Evolutionary conservation across 2,888 invertebrate species (phyloP).

Genomic region (Cylindroiulus punctatus): DNA sequence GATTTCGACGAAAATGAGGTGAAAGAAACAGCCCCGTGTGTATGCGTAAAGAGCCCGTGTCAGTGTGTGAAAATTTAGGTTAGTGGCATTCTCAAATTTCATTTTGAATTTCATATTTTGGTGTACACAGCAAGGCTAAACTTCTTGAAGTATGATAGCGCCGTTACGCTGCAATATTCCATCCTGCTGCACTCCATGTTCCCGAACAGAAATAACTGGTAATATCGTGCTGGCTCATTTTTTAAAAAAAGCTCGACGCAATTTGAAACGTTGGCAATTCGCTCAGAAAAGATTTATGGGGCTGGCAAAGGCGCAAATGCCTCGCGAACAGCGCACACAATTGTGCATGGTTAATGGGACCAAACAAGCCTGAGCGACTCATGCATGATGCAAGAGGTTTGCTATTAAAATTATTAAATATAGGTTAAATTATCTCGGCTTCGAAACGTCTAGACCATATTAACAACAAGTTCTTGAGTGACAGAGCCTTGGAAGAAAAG

Average conservation of each 20-base stretch:
- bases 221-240: background rate
- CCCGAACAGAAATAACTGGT: conserved; percentile 7
- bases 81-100: background rate
- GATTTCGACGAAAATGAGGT: background rate
- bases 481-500: background rate
- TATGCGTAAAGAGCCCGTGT: background rate
- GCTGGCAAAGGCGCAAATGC: background rate
- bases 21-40: background rate
- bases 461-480: background rate
- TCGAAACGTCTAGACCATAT: background rate
- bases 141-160: conserved; percentile 1
- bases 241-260: background rate
- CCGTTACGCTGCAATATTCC: background rate
- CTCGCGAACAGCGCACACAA: background rate
- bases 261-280: conserved; percentile 23
- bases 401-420: conserved; percentile 21
- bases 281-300: conserved; percentile 2
- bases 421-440: conserved; percentile 14
- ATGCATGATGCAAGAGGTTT: background rate
- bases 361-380: background rate
- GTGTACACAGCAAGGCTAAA: conserved; percentile 6
- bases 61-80: background rate
- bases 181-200: background rate
- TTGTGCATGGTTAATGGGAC: background rate
- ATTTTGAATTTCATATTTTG: conserved; percentile 36